Evolutionary conservation across 2,797 vertebrate genomes (phyloP).

Genomic region (Forpus xanthops): DNA sequence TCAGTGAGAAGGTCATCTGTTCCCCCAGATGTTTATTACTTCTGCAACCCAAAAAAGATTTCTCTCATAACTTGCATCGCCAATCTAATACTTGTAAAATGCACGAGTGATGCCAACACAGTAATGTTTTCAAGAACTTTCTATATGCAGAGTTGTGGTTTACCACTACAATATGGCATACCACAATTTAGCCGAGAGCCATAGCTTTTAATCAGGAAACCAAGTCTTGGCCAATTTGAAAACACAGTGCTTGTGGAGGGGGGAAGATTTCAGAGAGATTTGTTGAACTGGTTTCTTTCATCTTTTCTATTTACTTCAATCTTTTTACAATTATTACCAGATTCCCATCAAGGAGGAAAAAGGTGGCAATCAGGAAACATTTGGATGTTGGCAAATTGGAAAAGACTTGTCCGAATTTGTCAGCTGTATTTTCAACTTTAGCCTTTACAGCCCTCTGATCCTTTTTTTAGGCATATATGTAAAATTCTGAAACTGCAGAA

Average conservation of each 20-base stretch:
- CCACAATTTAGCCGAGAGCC: neutral
- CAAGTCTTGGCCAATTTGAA: neutral
- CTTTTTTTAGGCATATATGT: neutral
- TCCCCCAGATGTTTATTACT: conserved; percentile 52
- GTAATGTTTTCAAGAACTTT: conserved; percentile 53
- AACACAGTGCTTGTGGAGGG: neutral
- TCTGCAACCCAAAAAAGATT: conserved; percentile 19
- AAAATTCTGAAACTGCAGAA: neutral
- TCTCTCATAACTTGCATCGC: conserved; percentile 28
- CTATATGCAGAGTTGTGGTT: neutral
- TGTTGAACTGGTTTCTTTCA: neutral
- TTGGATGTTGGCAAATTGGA: neutral
- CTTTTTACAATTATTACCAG: neutral
- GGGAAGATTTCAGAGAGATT: neutral
- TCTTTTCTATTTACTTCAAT: neutral
- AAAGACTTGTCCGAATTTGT: neutral
- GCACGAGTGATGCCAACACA: neutral
- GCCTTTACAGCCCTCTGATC: neutral
- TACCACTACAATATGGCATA: neutral
- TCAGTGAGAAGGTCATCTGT: conserved; percentile 39
- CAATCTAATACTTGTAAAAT: conserved; percentile 59
- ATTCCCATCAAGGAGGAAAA: neutral
- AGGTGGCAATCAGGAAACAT: neutral
- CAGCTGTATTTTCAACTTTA: neutral
- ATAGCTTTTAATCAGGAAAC: neutral